Conservation (phyloP, 2,797 vertebrate genomes). For the Cossypha caffra region DNA sequence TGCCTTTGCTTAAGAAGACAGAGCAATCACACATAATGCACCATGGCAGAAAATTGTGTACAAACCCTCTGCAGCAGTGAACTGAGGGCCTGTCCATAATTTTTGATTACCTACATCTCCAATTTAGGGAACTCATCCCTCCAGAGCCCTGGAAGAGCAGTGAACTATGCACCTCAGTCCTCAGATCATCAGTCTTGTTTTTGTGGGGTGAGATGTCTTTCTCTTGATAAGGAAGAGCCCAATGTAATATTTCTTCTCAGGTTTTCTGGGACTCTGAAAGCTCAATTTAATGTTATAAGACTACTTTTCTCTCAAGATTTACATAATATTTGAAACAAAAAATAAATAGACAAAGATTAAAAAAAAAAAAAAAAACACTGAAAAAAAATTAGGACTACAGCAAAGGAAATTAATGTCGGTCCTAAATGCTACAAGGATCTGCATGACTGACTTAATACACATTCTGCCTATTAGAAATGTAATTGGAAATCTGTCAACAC, state of each 20-base stretch:
- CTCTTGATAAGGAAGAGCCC: not conserved
- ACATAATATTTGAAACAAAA: not conserved
- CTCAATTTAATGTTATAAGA: not conserved
- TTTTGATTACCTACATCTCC: not conserved
- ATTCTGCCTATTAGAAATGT: not conserved
- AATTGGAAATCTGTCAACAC: not conserved
- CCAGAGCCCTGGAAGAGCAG: not conserved
- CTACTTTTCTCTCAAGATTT: not conserved
- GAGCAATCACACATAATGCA: not conserved
- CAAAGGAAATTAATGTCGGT: not conserved
- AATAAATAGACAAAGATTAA: not conserved
- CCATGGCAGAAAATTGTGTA: not conserved
- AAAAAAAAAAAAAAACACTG: not conserved
- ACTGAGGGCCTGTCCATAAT: not conserved
- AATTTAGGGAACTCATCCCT: not conserved
- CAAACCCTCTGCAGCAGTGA: fast-evolving
- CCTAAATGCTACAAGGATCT: not conserved
- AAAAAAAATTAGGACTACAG: not conserved
- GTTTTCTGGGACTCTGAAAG: not conserved
- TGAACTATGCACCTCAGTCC: not conserved
- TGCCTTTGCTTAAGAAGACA: not conserved
- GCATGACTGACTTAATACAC: not conserved
- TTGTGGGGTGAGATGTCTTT: not conserved
- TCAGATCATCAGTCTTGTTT: not conserved
- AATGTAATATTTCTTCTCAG: not conserved